Base-by-base conservation (phyloP, 2,888 invertebrate species). In the Monopis laevigella region DNA sequence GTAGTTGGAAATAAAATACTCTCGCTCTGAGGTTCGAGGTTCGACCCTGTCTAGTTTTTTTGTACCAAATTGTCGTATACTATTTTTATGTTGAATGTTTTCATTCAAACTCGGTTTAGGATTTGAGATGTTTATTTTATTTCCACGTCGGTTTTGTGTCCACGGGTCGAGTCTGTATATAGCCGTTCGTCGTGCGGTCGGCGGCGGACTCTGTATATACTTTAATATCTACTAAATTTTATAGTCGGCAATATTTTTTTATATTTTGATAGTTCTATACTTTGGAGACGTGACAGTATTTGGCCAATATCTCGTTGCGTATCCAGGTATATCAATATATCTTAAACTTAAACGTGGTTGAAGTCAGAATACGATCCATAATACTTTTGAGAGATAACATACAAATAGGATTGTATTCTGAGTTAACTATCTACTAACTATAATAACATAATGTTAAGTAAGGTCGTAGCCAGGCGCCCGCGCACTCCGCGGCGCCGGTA, bases 221-320 rank as follows among this genome's bases (percentile, higher is more conserved):
- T 71, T 73, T 75, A 78, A 80, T 68, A n/a, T n/a, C n/a, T n/a
- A n/a, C n/a, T n/a, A 78, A 74, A 78, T 77, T 77, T 78, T 75
- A 80, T 80, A 78, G 77, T 80, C 75, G 72, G 77, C 75, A 64
- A 80, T 81, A 81, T 80, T 81, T 82, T 78, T 82, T 82, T 81
- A 81, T 81, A 82, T 82, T 81, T 82, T 81, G 82, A 80, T 81
- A 82, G 81, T 80, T 81, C 81, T 82, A 80, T 82, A 81, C 81
- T 75, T 69, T 64, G 70, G 60, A 56, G 54, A 66, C 65, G 67
- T 67, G 74, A n/a, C n/a, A n/a, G n/a, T n/a, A n/a, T n/a, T 77
- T 78, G 68, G 77, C 75, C 78, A 75, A 75, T 72, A 66, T 73
- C 69, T 77, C 69, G 69, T 73, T 62, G 74, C 73, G 75, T 70